Base-by-base conservation (phyloP, 2,888 invertebrate species). In the Mimas tiliae region DNA sequence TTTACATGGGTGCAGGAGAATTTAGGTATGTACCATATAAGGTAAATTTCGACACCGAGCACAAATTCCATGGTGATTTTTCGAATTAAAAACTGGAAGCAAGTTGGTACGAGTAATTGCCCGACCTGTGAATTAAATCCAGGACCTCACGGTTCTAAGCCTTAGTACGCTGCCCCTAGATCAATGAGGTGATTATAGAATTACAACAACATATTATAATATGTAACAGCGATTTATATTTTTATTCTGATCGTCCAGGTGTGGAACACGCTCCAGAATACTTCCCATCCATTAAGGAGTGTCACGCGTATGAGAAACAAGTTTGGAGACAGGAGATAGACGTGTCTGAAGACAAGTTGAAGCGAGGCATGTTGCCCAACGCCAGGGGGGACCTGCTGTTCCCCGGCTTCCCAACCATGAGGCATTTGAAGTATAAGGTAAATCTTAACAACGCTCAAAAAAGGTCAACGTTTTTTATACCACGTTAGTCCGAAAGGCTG, bases 351-450 rank as follows among this genome's bases (percentile, higher is more conserved):
- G 87, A 92, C 0, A 88, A 94, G 74, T 86, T 98, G 21, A 90
- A 95, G 3, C 95, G 96, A 68, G 98, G 98, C 8, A 93, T 97
- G 69, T 94, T 96, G 81, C 95, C 96, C 0, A 96, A 95, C 66
- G 96, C 96, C 0, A 90, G 94, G 67, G 86, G 95, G 45, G 95
- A 96, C 77, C 94, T 96, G 64, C 95, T 96, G 82, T 97, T 96
- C 87, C 97, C 97, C 0, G 99, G 99, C 11, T 99, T 99, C 86
- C 99, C 99, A 0, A 98, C 98, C 0, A 95, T 99, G 88, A 96
- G 96, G 74, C 97, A 98, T 87, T 90, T 99, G 48, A 93, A 96
- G 33, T 98, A 98, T 84, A 94, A 91, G 81, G 97, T 97, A 87
- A 88, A 94, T n/a, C 7, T 45, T 9, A 45, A 3, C n/a, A 47